Evolutionary conservation across 2,888 invertebrate genomes (phyloP), one percentile per base, ranked within the genome.

Genomic region (Clepsis dumicolana): DNA sequence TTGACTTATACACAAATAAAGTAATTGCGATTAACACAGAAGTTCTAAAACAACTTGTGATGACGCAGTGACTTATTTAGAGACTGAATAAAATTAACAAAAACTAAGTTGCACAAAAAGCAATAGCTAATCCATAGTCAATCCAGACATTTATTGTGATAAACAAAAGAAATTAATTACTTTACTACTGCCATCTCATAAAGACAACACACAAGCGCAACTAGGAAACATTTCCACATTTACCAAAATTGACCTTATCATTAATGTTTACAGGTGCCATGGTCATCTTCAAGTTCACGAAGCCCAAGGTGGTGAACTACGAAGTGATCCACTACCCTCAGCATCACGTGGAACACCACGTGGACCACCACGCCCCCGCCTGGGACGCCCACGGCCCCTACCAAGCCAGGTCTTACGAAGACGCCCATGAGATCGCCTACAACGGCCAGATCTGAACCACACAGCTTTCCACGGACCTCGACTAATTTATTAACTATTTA

Each of bases 301-400:
- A 97, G 82, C 97, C 97, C 67, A 97, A 97, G 92, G 96, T 96
- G 78, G 96, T 97, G 74, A 97, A 97, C 89, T 97, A 97, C 82
- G 97, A 98, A 93, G 97, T 97, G 59, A 96, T 97, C 75, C 97
- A 97, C 87, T 97, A 97, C 82, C 96, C 96, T 35, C 96, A 95
- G 78, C 95, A 95, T 75, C 94, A 94, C 72, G 96, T 96, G 65
- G 96, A 96, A 71, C 95, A 95, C 69, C 95, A 95, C 18, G 94
- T 95, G 1, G 95, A 95, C 77, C 95, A 95, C 73, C 93, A 92
- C 71, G 87, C 91, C 12, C 89, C 94, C n/a, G 91, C 86, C 24
- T 93, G 89, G 94, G 94, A 90, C 79, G 88, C 86, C 83, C 95
- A 95, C 77, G 94, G 92, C 10, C 95, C 95, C 4, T 95, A 94